Evolutionary conservation across 2,797 vertebrate genomes (phyloP), one percentile per base, ranked within the genome.

Genomic region (Sarcoramphus papa): DNA sequence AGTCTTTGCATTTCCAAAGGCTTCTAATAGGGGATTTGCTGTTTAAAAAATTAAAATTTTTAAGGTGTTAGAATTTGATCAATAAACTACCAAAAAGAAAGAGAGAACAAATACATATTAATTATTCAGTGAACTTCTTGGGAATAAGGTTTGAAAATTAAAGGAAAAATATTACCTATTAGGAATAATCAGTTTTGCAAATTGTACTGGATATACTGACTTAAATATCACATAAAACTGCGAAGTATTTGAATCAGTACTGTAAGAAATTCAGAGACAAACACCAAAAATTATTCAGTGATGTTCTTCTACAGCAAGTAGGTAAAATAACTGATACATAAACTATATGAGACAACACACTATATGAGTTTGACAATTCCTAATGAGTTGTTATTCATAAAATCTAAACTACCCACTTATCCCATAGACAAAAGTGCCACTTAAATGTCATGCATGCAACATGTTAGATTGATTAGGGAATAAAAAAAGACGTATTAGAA

Each of bases 1-100:
- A 24, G 99, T 99, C 97, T 99, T 99, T 83, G 99, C 99, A 67
- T 99, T 99, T 97, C 99, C 99, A 97, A 99, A 99, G 33, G 99
- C 99, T 98, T 99, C 99, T 43, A 99, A 98, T 7, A 99, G 98
- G 10, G 99, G 99, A 92, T 99, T 99, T 80, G 99, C 99, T 99
- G 97, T 96, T 96, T 33, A 92, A 92, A 27, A 77, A 65, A 72
- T 24, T 60, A 63, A 54, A 35, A 84, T 33, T 63, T 40, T 51
- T 50, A 3, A 37, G 95, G 59, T 63, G 33, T 93, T 94, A 23
- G 78, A 63, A 83, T 87, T 40, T 13, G 22, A n/a, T 17, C 21
- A 51, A 48, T 45, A 56, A 69, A 63, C 23, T 59, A 74, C 8
- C 2, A 11, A 64, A 75, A 40, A 40, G 8, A 24, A 91, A 53